Base-by-base conservation (phyloP, 2,113 vertebrate genomes). In the Myiagra hebetior region DNA sequence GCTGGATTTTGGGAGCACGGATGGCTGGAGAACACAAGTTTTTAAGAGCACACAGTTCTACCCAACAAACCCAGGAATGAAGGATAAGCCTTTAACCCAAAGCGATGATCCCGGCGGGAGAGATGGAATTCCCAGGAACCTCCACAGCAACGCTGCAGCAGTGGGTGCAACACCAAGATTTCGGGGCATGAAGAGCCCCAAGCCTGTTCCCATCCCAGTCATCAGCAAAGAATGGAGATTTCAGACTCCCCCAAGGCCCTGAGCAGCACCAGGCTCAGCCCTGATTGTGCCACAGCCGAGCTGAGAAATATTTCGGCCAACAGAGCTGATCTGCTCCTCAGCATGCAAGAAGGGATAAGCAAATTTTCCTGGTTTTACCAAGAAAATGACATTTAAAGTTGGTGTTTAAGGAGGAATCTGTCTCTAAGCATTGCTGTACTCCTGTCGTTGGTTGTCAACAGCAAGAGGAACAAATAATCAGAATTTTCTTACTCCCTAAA, bases 101-200 rank as follows among this genome's bases (percentile, higher is more conserved):
- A 17, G 33, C 3, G 11, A 49, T 41, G 15, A 21, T 14, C 31
- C 35, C 27, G 9, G 28, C 1, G 21, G 75, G 26, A 72, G 35
- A 50, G 46, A 9, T 11, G 49, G 65, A 46, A 9, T 5, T 22
- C 30, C 30, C 68, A 52, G 62, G 13, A 46, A 20, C 0, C 2
- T n/a, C 53, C 15, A 49, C 37, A 6, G 1, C 0, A 19, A 15
- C 3, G 14, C 37, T 17, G 1, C 56, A 41, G 49, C 50, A 10
- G 44, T 0, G 28, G 70, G 23, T 0, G 3, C 0, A 31, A 31
- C 88, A 23, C 44, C 44, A 5, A 17, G 0, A 23, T 26, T 26
- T 44, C 6, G 28, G 3, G 52, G 57, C 11, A 6, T 3, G 67
- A 47, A 37, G 50, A 41, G 10, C 6, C 5, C 35, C 7, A 35